Percentiles rank a stretch among this genome's conserved stretches.
Evolutionary conservation across 1,140 invertebrate species (phyloP).

Genomic region (Atta cephalotes): DNA sequence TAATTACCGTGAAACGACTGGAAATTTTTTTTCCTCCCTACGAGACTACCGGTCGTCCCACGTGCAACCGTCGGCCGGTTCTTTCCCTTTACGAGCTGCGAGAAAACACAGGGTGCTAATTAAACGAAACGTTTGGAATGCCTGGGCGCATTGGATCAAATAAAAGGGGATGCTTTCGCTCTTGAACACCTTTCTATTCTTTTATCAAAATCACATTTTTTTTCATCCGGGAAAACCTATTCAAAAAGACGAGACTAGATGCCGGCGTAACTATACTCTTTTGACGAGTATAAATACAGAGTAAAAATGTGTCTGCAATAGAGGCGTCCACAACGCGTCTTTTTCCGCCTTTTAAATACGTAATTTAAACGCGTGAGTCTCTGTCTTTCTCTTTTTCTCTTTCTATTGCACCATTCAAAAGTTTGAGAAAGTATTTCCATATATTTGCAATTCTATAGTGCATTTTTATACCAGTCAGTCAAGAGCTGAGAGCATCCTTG

Average conservation of each 20-base stretch:
- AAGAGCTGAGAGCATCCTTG: not conserved
- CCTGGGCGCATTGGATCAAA: conserved; percentile 62
- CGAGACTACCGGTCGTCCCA: not conserved
- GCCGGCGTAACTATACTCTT: conserved; percentile 48
- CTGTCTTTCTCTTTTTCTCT: conserved; percentile 4
- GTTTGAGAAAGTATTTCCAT: conserved; percentile 72
- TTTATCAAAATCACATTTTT: conserved; percentile 61
- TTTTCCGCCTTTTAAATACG: conserved; percentile 43
- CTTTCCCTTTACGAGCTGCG: conserved; percentile 72
- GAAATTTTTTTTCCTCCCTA: conserved; percentile 66
- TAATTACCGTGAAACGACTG: conserved; percentile 77
- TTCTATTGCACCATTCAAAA: conserved; percentile 61
- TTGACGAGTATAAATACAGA: conserved; percentile 12
- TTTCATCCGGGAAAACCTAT: not conserved
- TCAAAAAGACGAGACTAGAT: not conserved
- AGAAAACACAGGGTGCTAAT: conserved; percentile 74
- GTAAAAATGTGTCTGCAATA: conserved; percentile 34
- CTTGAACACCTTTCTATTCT: conserved; percentile 22
- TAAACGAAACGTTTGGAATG: conserved; percentile 78
- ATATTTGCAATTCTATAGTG: conserved; percentile 75
- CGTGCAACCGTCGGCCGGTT: conserved; percentile 39
- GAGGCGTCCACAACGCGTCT: not conserved
- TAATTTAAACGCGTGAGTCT: conserved; percentile 62
- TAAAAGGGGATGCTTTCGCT: conserved; percentile 46
- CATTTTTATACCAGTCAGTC: conserved; percentile 57